A percentile compares a stretch with the other conserved stretches of the same genome.
These are phyloP conservation scores for Laodelphax striatellus DNA, from an alignment of 1,140 invertebrate genomes.

Conservation along the genomic window DNA sequence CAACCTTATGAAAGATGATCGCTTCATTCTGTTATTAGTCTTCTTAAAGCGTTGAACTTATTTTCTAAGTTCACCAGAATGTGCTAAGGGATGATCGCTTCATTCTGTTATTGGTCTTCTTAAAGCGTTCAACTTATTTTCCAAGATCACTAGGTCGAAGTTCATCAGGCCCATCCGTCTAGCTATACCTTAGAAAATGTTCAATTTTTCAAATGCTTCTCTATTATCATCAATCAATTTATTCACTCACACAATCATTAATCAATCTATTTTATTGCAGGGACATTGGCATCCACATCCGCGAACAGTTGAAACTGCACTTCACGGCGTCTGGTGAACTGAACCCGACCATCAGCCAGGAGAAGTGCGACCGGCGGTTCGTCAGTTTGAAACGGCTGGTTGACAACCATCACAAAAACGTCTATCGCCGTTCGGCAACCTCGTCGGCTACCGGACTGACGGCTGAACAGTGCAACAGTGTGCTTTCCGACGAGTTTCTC, in stretches of 20 bases:
- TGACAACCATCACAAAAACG: constrained; percentile 53
- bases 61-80: no score
- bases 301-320: constrained; percentile 49
- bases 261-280: constrained; percentile 39
- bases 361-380: constrained; percentile 52
- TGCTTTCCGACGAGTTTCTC: constrained; percentile 57
- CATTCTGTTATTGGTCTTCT: no score
- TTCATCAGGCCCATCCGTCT: no score
- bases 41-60: no score
- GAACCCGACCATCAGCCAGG: constrained; percentile 35
- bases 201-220: no score
- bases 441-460: constrained; percentile 56
- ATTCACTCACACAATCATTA: not conserved
- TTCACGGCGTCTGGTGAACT: constrained; percentile 48
- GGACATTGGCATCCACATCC: constrained; percentile 62
- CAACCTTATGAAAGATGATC: no score
- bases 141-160: no score
- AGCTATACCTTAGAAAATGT: no score
- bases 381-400: constrained; percentile 53
- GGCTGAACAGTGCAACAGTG: constrained; percentile 52
- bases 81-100: no score
- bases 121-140: no score
- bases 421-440: constrained; percentile 41
- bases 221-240: no score
- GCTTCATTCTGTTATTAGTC: no score